Conservation (phyloP, 2,888 invertebrate genomes). For the Torymus aiolomorphi region DNA sequence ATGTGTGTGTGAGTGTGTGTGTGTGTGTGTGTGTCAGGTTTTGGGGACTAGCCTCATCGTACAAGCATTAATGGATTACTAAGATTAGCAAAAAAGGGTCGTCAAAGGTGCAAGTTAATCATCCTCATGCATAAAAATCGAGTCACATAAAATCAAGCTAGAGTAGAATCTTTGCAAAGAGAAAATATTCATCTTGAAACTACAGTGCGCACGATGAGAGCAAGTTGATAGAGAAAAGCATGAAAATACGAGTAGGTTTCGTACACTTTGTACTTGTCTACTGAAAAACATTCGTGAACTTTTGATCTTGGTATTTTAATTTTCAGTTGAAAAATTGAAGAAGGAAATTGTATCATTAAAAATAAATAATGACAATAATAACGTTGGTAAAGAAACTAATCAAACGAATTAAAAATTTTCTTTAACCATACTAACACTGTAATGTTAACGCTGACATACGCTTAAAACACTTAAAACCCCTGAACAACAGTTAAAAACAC, state of each 20-base stretch:
- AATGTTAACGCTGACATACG: too few relatives aligned
- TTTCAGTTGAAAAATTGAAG: conserved; percentile 40
- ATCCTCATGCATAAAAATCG: conserved; percentile 24
- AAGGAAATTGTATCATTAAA: background rate
- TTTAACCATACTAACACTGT: too few relatives aligned
- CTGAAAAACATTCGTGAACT: background rate
- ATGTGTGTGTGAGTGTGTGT: too few relatives aligned
- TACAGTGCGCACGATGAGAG: conserved; percentile 32
- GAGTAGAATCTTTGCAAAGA: conserved; percentile 10
- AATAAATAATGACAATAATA: background rate
- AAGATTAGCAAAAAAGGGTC: background rate
- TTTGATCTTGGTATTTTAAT: background rate
- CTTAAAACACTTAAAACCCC: too few relatives aligned
- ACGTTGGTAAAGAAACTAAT: background rate
- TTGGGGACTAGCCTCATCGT: too few relatives aligned
- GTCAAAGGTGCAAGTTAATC: conserved; percentile 15
- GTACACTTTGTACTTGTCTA: background rate
- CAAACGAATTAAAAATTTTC: too few relatives aligned
- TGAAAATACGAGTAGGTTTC: conserved; percentile 24
- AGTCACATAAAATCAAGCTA: background rate
- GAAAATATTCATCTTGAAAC: conserved; percentile 28
- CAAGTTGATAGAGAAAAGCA: conserved; percentile 7
- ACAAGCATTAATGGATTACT: too few relatives aligned
- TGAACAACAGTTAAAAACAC: too few relatives aligned
- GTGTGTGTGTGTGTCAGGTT: too few relatives aligned